Conservation (phyloP, 23 tunicate genomes). For the Trididemnum nubilum region DNA sequence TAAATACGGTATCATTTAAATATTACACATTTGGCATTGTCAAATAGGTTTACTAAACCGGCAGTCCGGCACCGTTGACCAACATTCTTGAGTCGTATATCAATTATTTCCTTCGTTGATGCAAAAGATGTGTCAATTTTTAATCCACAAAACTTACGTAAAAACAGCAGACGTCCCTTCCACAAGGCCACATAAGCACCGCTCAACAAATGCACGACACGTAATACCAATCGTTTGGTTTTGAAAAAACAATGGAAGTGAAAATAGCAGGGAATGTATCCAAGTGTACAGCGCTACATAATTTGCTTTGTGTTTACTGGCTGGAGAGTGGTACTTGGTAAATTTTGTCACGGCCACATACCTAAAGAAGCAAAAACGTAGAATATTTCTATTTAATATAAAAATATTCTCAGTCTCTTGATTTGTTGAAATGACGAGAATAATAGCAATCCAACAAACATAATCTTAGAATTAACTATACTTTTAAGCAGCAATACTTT, state of each 20-base stretch:
- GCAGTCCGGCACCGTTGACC: no score
- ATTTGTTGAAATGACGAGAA: background rate
- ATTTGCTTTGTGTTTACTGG: constrained; percentile 66
- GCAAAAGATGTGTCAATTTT: no score
- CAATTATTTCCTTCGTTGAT: no score
- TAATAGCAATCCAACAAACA: background rate
- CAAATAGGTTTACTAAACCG: no score
- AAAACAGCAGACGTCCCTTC: constrained; percentile 58
- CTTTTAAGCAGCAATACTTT: no score
- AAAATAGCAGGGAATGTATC: constrained; percentile 79
- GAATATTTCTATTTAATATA: no score
- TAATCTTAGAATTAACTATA: background rate
- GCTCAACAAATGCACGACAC: constrained; percentile 62
- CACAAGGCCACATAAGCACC: constrained; percentile 72
- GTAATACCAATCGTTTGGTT: constrained; percentile 56
- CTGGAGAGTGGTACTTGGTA: constrained; percentile 42
- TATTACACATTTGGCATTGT: no score
- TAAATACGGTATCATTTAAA: no score
- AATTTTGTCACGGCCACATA: constrained; percentile 49
- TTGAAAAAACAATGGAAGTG: constrained; percentile 77
- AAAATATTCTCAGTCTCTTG: background rate
- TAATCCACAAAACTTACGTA: constrained; percentile 45
- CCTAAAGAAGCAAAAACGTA: constrained; percentile 31
- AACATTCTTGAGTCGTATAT: no score
- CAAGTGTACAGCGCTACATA: constrained; percentile 85